Evolutionary conservation across 2,888 invertebrate genomes (phyloP), one percentile per base, ranked within the genome.

Genomic region (Trachelus iudaicus): DNA sequence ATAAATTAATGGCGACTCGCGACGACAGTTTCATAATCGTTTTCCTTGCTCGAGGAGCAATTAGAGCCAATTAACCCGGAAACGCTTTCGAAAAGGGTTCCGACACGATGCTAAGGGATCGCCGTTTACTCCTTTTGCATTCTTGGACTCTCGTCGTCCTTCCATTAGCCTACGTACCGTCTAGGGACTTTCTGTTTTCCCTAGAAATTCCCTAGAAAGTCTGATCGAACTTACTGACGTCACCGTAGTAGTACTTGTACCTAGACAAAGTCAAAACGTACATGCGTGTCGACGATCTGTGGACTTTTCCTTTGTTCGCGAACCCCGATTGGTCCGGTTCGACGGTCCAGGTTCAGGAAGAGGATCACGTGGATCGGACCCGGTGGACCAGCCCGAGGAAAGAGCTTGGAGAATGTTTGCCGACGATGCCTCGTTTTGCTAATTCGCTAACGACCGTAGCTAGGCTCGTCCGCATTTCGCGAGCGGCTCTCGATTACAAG

Each of bases 21-120:
- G 77, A 78, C 73, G 75, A 37, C 75, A 76, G 81, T 82, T 82
- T 82, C 80, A 85, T 84, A 84, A 85, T 79, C 83, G 85, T 86
- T 84, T 82, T 85, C 83, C 78, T 77, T 79, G 83, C 87, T 86
- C 82, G 85, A 83, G 73, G 76, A 78, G 81, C 83, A 86, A 86
- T 87, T 84, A 86, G 85, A 86, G 81, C 87, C 87, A 87, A 87
- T 87, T 87, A 87, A 86, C 81, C 85, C 78, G 37, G 81, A 79
- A 79, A 77, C 73, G 76, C 73, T 75, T 74, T 77, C 69, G 75
- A 71, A 76, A 78, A 81, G 83, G 81, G 79, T 81, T 82, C 80
- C 56, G 23, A 56, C 56, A 23, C 0, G 23, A 56, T 56, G 56
- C 23, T 23, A 23, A 56, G 81, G 82, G 81, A 81, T 81, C 79